These are phyloP conservation scores for Asobara japonica DNA, from an alignment of 1,140 invertebrate genomes.

Conservation along the genomic window DNA sequence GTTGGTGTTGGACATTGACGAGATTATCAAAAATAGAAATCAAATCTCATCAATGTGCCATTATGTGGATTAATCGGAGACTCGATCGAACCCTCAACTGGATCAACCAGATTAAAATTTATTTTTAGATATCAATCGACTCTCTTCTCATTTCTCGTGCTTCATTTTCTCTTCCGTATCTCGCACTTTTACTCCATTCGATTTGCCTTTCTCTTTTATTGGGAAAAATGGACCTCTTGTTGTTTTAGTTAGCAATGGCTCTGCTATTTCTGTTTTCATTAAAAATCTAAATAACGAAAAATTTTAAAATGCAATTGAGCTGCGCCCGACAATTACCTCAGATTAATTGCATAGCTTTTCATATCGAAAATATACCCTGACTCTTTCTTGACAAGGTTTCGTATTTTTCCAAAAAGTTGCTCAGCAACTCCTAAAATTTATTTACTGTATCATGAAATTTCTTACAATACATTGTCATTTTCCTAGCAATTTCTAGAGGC, in stretches of 20 bases:
- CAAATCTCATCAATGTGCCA: slow-evolving; percentile 27
- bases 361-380: no score
- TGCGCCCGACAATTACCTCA: no score
- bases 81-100: slow-evolving; percentile 56
- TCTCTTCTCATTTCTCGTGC: slow-evolving; percentile 43
- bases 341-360: no score
- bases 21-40: slow-evolving; percentile 1
- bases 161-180: not conserved
- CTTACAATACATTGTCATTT: no score
- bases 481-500: no score
- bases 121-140: slow-evolving; percentile 54
- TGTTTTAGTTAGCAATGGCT: slow-evolving; percentile 3
- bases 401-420: no score
- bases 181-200: slow-evolving; percentile 14
- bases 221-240: slow-evolving; percentile 57
- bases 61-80: slow-evolving; percentile 42
- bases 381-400: no score
- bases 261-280: slow-evolving; percentile 26
- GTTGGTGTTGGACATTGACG: slow-evolving; percentile 9
- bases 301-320: no score
- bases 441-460: no score
- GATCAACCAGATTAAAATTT: slow-evolving; percentile 55
- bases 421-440: no score
- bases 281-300: no score
- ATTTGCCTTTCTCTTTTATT: not conserved